phyloP scores from a whole-genome alignment of 2,888 invertebrate genomes.

The Yponomeuta evonymella region DNA sequence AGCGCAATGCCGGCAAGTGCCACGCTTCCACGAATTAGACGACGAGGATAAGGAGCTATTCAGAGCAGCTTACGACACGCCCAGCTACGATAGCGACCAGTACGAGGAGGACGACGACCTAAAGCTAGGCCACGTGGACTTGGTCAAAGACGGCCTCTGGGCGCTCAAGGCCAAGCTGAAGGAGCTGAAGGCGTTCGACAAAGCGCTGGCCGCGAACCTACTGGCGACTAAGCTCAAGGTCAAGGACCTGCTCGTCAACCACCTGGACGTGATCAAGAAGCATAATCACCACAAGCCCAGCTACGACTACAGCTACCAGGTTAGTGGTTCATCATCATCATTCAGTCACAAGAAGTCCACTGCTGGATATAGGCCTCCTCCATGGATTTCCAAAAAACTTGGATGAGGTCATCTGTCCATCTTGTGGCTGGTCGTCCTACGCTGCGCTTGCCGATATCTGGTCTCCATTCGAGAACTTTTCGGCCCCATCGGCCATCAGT shows the following conservation, averaged over 20 bases:
- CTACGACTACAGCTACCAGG: conserved; percentile 45
- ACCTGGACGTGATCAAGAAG: conserved; percentile 34
- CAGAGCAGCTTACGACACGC: conserved; percentile 58
- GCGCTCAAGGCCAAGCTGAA: conserved; percentile 58
- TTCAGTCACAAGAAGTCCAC: too few relatives aligned
- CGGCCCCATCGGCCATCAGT: too few relatives aligned
- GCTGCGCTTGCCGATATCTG: too few relatives aligned
- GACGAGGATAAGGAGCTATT: conserved; percentile 59
- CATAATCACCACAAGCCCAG: conserved; percentile 48
- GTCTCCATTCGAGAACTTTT: too few relatives aligned
- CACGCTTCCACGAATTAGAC: conserved; percentile 50
- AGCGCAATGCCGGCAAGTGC: conserved; percentile 44
- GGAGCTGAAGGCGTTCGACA: conserved; percentile 58
- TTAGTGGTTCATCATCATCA: conserved; percentile 19
- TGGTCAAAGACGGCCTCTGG: conserved; percentile 62
- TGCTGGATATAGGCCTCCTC: too few relatives aligned
- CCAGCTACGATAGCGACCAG: conserved; percentile 48
- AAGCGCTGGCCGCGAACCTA: conserved; percentile 57
- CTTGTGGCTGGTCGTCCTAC: too few relatives aligned
- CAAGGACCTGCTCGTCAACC: conserved; percentile 49
- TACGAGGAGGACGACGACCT: conserved; percentile 43
- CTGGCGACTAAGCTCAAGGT: conserved; percentile 55
- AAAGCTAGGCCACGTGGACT: conserved; percentile 50
- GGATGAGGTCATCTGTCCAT: too few relatives aligned
- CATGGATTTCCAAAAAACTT: too few relatives aligned